These are phyloP conservation scores for Danio choprae DNA, from an alignment of 2,797 vertebrate species.

Conservation along the genomic window DNA sequence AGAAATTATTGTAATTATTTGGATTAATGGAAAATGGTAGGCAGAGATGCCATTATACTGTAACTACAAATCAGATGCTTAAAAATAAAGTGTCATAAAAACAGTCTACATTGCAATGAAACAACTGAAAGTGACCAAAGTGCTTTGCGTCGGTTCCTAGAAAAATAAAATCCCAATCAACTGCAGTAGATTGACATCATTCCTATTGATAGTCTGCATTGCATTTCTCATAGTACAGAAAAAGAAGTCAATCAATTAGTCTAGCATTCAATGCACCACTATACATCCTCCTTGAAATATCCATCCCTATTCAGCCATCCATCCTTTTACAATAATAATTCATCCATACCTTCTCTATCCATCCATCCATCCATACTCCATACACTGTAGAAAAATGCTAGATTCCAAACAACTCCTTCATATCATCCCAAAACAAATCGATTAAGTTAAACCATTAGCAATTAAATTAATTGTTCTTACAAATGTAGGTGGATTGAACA, in stretches of 20 bases:
- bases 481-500: too few species aligned
- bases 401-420: too few species aligned
- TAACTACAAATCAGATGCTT: background rate
- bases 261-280: too few species aligned
- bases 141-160: background rate
- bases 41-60: background rate
- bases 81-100: background rate
- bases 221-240: background rate
- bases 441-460: too few species aligned
- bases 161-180: background rate
- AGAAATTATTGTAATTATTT: conserved; percentile 6
- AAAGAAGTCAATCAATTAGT: background rate
- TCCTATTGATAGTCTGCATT: background rate
- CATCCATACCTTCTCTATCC: too few species aligned
- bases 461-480: too few species aligned
- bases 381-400: too few species aligned
- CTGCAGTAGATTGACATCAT: background rate
- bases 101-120: background rate
- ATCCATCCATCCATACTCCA: background rate
- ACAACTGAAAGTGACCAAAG: background rate
- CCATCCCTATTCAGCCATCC: background rate
- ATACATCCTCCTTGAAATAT: too few species aligned
- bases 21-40: conserved; percentile 16
- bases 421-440: too few species aligned
- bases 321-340: too few species aligned